Evolutionary conservation across 2,888 invertebrate genomes (phyloP).

Genomic region (Melanargia galathea): DNA sequence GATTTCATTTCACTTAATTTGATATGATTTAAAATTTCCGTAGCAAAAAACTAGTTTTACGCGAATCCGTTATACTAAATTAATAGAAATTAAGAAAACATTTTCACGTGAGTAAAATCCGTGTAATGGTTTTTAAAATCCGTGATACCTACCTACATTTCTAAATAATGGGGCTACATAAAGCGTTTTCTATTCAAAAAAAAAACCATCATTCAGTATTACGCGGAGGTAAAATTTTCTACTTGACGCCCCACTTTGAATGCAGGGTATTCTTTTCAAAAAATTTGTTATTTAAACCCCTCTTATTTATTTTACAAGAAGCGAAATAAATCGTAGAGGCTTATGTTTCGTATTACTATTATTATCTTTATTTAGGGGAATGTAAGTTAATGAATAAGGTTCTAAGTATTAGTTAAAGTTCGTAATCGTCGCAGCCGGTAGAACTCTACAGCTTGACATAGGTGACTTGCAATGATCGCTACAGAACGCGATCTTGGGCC

Average conservation of each 20-base stretch:
- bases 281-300: slow-evolving; percentile 32
- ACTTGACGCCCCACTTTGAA: slow-evolving; percentile 35
- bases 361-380: too few relatives aligned
- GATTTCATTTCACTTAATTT: too few relatives aligned
- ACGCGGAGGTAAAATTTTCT: slow-evolving; percentile 32
- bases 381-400: too few relatives aligned
- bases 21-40: too few relatives aligned
- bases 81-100: slow-evolving; percentile 5
- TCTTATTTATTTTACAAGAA: slow-evolving; percentile 32
- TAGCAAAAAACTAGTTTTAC: too few relatives aligned
- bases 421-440: too few relatives aligned
- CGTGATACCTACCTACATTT: slow-evolving; percentile 37
- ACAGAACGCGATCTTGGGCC: too few relatives aligned
- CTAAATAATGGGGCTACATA: slow-evolving; percentile 36
- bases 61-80: not conserved
- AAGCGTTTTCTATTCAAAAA: slow-evolving; percentile 35
- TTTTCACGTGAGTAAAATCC: slow-evolving; percentile 9
- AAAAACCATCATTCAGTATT: slow-evolving; percentile 32
- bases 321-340: slow-evolving; percentile 7
- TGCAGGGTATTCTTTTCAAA: slow-evolving; percentile 31
- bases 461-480: too few relatives aligned
- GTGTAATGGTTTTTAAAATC: slow-evolving; percentile 33
- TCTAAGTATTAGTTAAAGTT: too few relatives aligned
- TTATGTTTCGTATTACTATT: not conserved
- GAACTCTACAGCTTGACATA: too few relatives aligned